Evolutionary conservation across 1,140 invertebrate species (phyloP).

Genomic region (Brachionus rubens): DNA sequence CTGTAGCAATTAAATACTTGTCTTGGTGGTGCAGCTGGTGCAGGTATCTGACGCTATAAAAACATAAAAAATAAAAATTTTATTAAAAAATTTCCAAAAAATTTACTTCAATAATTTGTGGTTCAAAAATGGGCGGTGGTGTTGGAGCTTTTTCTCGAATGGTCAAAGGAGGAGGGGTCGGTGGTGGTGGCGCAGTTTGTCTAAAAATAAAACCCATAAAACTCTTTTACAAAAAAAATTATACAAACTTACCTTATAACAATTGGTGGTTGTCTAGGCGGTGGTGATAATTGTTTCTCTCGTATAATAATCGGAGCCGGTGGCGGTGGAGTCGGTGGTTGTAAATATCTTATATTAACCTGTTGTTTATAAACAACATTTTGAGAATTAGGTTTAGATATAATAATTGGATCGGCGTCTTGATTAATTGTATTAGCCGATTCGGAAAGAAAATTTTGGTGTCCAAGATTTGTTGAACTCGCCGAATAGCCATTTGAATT

Average conservation of each 20-base stretch:
- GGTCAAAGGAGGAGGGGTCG: constrained; percentile 29
- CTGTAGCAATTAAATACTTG: constrained; percentile 3
- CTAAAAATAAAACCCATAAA: background rate
- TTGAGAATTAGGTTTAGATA: constrained; percentile 34
- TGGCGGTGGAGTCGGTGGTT: constrained; percentile 41
- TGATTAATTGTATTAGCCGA: background rate
- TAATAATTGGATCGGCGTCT: constrained; percentile 26
- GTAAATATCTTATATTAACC: constrained; percentile 36
- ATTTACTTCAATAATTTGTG: constrained; percentile 33
- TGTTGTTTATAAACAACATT: constrained; percentile 46
- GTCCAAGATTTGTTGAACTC: background rate
- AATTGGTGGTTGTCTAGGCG: constrained; percentile 40
- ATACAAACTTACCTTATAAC: background rate
- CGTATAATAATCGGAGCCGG: constrained; percentile 46
- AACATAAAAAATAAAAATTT: background rate
- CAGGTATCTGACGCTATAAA: background rate
- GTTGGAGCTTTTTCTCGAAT: constrained; percentile 42
- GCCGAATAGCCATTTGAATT: background rate
- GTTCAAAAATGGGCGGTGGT: constrained; percentile 29
- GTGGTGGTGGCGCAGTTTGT: constrained; percentile 36
- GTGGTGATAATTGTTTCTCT: constrained; percentile 17
- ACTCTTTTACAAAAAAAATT: background rate
- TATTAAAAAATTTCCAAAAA: background rate
- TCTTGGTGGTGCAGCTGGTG: constrained; percentile 34
- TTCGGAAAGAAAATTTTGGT: background rate